Base-by-base conservation (phyloP, 1,140 invertebrate species). In the Parasteatoda tepidariorum region DNA sequence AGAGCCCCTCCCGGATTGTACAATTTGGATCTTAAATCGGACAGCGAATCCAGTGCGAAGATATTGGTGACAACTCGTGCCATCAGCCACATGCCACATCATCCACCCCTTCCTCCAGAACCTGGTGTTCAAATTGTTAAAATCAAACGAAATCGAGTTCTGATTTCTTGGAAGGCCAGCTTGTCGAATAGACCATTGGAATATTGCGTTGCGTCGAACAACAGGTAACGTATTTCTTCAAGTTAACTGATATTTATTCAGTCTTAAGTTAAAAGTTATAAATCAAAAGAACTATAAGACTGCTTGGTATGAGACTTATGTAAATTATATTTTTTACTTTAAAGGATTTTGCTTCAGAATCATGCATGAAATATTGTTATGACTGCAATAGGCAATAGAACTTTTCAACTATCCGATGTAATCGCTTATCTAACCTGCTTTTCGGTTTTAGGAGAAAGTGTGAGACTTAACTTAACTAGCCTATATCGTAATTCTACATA, bases 131-230 rank as follows among this genome's bases (percentile, higher is more conserved):
- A 81, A 15, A 84, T 88, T 0, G 61, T 85, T 7, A 74, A 85
- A 26, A 82, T 71, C 7, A 68, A 74, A 13, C 34, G 81, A 22
- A 85, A 85, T 11, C 57, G 30, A 22, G 61, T 88, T 2, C 62
- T 84, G 11, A 54, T 88, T 13, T 59, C 85, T 11, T 88, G 88
- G 88, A 86, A 87, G 30, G 55, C 85, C 9, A 85, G 75, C 18
- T 84, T 84, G 0, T 84, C 85, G 2, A 18, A 70, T 9, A 67
- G 78, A 2, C 57, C 79, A 0, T 30, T 88, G 2, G 85, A 88
- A 67, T 89, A 89, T 68, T 89, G 88, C 67, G 83, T 89, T 5
- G 68, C 87, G 22, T 81, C 87, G 13, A 88, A 86, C 74, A 34
- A 76, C 24, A 81, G 55, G 78, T 81, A 30, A 68, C 38, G 26